Evolutionary conservation across 2,797 vertebrate genomes (phyloP), one percentile per base, ranked within the genome.

Genomic region (Falco novaeseelandiae): DNA sequence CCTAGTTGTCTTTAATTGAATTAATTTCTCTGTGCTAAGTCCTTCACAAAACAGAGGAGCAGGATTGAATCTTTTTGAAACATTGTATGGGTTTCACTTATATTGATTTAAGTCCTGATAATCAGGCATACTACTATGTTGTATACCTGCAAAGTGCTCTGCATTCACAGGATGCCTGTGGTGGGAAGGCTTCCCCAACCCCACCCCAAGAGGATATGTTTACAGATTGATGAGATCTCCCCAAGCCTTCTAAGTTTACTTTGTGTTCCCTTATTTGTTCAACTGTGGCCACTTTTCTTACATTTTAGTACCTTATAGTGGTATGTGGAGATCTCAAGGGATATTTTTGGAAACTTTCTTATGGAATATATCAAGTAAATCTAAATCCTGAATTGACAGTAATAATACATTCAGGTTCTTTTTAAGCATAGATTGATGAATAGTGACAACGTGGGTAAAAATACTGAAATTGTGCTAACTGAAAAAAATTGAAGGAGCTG

Each of bases 101-200:
- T 18, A 36, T 32, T 3, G 9, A 4, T 89, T 73, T 59, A 36
- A 61, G 57, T 72, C 63, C 27, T 83, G 25, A 7, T 17, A 49
- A 38, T n/a, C 6, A 7, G 46, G 20, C 5, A 7, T 40, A 36
- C 12, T 54, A 15, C 23, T 74, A 13, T 13, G 0, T 30, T 40
- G 0, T 27, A 36, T 52, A 55, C 20, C 17, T 72, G n/a, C 36
- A 57, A 44, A 61, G 4, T 32, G 8, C n/a, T 76, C 30, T 79
- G n/a, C 27, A 57, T 34, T 67, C 20, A 18, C 20, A 74, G 20
- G 20, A 25, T 51, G 19, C 12, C 23, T 86, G 32, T 49, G 34
- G 2, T 8, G 2, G 1, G 25, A 89, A 84, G 32, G 8, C 8
- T 77, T 6, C 5, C 2, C 18, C 14, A 22, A 20, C 6, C 19